Evolutionary conservation across 2,113 vertebrate genomes (phyloP), one percentile per base, ranked within the genome.

Genomic region (Myrmecobius fasciatus): DNA sequence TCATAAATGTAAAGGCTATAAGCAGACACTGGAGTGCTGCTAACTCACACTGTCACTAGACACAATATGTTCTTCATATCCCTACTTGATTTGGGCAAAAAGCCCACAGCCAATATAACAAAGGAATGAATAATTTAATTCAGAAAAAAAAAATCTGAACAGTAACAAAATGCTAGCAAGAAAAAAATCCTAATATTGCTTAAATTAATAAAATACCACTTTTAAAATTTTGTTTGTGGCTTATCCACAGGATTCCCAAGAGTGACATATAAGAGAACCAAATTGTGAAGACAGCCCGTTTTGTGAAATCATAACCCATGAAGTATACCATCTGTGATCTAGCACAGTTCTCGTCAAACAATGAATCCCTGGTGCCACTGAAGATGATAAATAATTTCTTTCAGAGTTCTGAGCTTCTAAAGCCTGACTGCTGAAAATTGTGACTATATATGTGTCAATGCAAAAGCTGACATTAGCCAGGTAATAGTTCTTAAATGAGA

Each of bases 271-370:
- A 96, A 93, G 88, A 97, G 75, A 91, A 97, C 3, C 1, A 1
- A 93, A 90, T 1, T n/a, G 89, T 93, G 56, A 91, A 95, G 93
- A 89, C 36, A 88, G 95, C 26, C 46, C 7, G 25, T 51, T 95
- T 25, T 48, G 94, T 91, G 95, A 97, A 95, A 88, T 43, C 31
- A 1, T 60, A 95, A 95, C 56, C 93, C 94, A 43, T 51, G 92
- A 95, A 90, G 89, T 0, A 53, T 26, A 47, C 91, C 56, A 60
- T 46, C 95, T 96, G 96, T 1, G 7, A 95, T 17, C 93, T 7
- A 95, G 90, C 89, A 89, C n/a, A 7, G 96, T 91, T 95, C 93
- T 97, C 51, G 25, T 92, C 11, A n/a, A 24, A 8, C 2, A 25
- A 75, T 17, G 92, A 89, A 46, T 67, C 94, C 88, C 93, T 94